A percentile compares a stretch with the other conserved stretches of the same genome.
phyloP scores from a whole-genome alignment of 2,113 vertebrate genomes.

The Neolamprologus cancellatus region DNA sequence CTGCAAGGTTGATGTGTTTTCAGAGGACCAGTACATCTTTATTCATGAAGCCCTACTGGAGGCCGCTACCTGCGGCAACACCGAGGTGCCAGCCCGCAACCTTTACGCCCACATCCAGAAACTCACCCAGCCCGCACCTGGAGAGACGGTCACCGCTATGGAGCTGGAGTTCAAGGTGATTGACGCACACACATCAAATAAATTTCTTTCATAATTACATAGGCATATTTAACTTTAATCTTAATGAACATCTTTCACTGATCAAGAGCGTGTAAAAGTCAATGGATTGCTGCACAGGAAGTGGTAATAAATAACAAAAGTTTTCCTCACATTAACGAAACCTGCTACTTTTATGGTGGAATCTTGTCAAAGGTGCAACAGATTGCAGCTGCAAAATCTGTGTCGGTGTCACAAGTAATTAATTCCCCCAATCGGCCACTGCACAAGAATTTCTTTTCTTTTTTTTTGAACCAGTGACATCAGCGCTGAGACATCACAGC shows the following conservation, averaged over 20 bases:
- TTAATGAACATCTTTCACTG: background rate
- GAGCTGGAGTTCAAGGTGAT: constrained; percentile 95
- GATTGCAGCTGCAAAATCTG: background rate
- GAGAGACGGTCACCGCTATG: constrained; percentile 90
- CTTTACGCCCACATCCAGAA: constrained; percentile 96
- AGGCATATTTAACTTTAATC: background rate
- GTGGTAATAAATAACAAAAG: background rate
- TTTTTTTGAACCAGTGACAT: background rate
- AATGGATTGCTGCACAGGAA: background rate
- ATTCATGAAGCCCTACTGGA: constrained; percentile 93
- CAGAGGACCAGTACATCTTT: constrained; percentile 97
- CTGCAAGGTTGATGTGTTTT: no score
- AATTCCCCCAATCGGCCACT: background rate
- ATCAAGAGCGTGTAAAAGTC: background rate
- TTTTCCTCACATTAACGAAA: background rate
- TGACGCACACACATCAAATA: no score
- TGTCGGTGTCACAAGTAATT: background rate
- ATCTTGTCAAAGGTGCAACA: background rate
- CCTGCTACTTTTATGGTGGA: background rate
- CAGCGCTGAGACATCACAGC: background rate
- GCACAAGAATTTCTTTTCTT: background rate
- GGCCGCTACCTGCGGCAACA: constrained; percentile 85
- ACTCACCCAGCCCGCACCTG: constrained; percentile 86
- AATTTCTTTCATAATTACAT: background rate
- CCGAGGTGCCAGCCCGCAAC: constrained; percentile 89